Base-by-base conservation (phyloP, 2,797 vertebrate species). In the Gila robusta region DNA sequence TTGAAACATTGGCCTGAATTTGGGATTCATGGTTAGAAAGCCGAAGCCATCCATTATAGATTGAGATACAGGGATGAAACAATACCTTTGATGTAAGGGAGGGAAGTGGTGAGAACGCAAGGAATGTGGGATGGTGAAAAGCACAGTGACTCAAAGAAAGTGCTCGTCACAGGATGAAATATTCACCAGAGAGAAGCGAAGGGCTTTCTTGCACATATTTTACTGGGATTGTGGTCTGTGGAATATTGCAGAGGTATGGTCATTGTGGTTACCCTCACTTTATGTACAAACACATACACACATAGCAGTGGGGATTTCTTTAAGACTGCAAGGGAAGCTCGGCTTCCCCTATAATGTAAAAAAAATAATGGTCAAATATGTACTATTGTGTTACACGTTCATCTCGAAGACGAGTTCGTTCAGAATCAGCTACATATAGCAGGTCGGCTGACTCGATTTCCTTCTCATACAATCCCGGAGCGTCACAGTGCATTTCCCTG, bases 11-110 rank as follows among this genome's bases (percentile, higher is more conserved):
- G 77, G 77, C 67, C 74, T 84, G 74, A 78, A 79, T 71, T 62
- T 59, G 49, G 74, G 66, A 81, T 66, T 66, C 84, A 39, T 73
- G 77, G 83, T 91, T 92, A 92, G 87, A 87, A 89, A 92, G 76
- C 83, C 84, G 85, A 92, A 91, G 91, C 85, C 88, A 91, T 94
- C 90, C 86, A 92, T 94, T 92, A 93, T 92, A 86, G 90, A 93
- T 89, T 89, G 88, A 83, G 88, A 89, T 87, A 78, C 89, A 89
- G 91, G 85, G 83, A 62, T 87, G 89, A 88, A 89, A 87, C 80
- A 66, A 69, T 87, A 59, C 85, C 92, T 94, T 93, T 94, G 94
- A 95, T 92, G 91, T 91, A 44, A 85, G 79, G 80, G 81, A 85
- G 90, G 91, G 90, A 89, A 90, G 89, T 90, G 90, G 87, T 54